Percentiles rank a stretch among this genome's conserved stretches.
Conservation (phyloP, 2,113 vertebrate species). For the Rhea americana region DNA sequence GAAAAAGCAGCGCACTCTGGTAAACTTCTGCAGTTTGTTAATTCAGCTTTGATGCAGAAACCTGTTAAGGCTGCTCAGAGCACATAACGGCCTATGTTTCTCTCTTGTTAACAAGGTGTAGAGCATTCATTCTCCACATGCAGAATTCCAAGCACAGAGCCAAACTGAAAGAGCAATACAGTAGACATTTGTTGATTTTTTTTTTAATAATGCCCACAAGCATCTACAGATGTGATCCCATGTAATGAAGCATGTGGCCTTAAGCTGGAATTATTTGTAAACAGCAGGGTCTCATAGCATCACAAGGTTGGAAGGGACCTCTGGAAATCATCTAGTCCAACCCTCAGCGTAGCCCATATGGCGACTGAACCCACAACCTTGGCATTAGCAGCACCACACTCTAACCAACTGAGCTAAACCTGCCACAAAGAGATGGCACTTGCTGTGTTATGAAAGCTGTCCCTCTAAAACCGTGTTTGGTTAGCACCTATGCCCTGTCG, state of each 20-base stretch:
- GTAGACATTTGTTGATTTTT: conserved; percentile 72
- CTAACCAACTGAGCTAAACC: too few species aligned
- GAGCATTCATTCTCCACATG: conserved; percentile 47
- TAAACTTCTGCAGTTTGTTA: conserved; percentile 1
- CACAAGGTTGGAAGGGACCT: too few species aligned
- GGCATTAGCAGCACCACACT: too few species aligned
- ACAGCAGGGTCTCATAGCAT: conserved; percentile 79
- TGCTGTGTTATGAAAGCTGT: conserved; percentile 73
- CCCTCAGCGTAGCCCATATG: too few species aligned
- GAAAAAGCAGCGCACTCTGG: background rate
- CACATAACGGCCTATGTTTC: background rate
- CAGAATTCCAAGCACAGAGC: conserved; percentile 54
- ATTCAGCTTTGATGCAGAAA: conserved; percentile 20
- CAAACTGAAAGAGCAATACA: conserved; percentile 60
- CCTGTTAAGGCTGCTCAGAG: background rate
- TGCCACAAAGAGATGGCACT: conserved; percentile 45
- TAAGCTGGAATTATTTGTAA: conserved; percentile 75
- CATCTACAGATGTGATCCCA: conserved; percentile 74
- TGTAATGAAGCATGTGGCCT: conserved; percentile 75
- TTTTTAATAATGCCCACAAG: conserved; percentile 73
- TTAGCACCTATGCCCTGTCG: conserved; percentile 77
- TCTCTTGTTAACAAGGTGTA: conserved; percentile 57
- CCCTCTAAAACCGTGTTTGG: conserved; percentile 72
- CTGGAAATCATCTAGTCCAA: too few species aligned
- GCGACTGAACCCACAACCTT: too few species aligned